Evolutionary conservation across 2,797 vertebrate species (phyloP), one percentile per base, ranked within the genome.

Genomic region (Helarctos malayanus): DNA sequence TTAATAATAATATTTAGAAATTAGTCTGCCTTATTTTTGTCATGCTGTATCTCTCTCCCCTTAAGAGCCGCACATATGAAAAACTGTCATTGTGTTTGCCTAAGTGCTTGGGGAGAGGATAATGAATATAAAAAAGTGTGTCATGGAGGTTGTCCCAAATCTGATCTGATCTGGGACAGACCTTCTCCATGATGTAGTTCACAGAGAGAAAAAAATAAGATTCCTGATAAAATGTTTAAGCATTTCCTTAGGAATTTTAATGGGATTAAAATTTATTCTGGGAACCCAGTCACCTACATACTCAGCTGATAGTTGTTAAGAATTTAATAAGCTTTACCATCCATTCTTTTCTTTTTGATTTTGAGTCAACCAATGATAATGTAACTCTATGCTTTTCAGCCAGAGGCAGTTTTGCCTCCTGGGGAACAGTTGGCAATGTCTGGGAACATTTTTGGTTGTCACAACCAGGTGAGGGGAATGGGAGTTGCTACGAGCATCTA

Each of bases 1-100:
- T 97, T 85, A 76, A 89, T 81, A 78, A 76, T 83, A 85, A 84
- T 75, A 88, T 56, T 91, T 81, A 92, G 54, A 80, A 81, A 91
- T 91, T 38, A 47, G 11, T 83, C 21, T 16, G 18, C 12, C 27
- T 90, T 41, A 25, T 45, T 80, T 63, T 89, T 65, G 63, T 56
- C 38, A 80, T 41, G 21, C 57, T 79, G 7, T 79, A 65, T 83
- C 47, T 84, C 5, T 25, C 76, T 94, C 68, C 8, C 25, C 27
- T 75, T 45, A 76, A 47, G 12, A 84, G 32, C 29, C 93, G 41
- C 78, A 75, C 45, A 35, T 61, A 16, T 54, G 16, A 79, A 93
- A 88, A 88, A 13, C 41, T 68, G 8, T 54, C 35, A 47, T 5
- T 80, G 25, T 85, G 61, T 25, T 57, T 78, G 76, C 27, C n/a